phyloP scores from a whole-genome alignment of 1,140 invertebrate genomes.

The Grapholita molesta region DNA sequence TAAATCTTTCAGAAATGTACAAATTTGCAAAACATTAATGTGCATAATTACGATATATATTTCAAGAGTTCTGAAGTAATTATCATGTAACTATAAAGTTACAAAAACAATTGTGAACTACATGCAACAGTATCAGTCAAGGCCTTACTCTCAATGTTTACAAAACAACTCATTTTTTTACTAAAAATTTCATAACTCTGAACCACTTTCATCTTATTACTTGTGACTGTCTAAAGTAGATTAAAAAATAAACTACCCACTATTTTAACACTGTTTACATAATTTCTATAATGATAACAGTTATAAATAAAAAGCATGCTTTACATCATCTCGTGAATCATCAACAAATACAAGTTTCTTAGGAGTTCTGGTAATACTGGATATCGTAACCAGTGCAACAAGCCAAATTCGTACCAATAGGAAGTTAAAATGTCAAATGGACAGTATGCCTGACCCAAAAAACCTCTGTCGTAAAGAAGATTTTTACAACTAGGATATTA shows the following conservation, averaged over 20 bases:
- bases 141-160: background rate
- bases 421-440: slow-evolving; percentile 20
- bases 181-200: background rate
- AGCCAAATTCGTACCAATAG: slow-evolving; percentile 7
- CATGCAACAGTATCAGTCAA: background rate
- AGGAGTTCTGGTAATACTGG: slow-evolving; percentile 1
- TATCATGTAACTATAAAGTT: background rate
- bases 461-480: background rate
- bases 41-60: background rate
- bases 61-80: background rate
- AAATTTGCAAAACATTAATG: too few relatives aligned
- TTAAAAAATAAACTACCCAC: slow-evolving; percentile 10
- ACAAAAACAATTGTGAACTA: slow-evolving; percentile 4
- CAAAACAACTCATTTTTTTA: background rate
- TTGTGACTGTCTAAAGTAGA: background rate
- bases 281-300: slow-evolving; percentile 1
- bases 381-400: slow-evolving; percentile 8
- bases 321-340: slow-evolving; percentile 11
- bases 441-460: slow-evolving; percentile 22
- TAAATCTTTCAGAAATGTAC: too few relatives aligned
- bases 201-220: background rate
- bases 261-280: slow-evolving; percentile 7
- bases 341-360: background rate
- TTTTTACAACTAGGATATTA: background rate
- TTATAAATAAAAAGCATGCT: slow-evolving; percentile 12